Percentiles rank a stretch among this genome's conserved stretches.
phyloP scores from a whole-genome alignment of 1,140 invertebrate species.

The Acromyrmex charruanus region DNA sequence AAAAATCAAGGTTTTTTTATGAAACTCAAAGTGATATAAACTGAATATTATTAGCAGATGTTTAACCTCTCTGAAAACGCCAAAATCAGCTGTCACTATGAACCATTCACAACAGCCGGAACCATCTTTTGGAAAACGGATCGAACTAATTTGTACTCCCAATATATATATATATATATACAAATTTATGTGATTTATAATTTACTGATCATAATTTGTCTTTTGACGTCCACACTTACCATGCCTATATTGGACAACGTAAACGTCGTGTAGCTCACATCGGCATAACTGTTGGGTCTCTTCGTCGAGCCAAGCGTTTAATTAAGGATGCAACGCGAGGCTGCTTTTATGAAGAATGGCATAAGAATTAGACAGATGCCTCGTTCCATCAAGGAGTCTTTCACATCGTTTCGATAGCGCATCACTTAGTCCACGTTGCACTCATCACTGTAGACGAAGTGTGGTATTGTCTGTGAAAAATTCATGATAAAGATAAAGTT shows the following conservation, averaged over 20 bases:
- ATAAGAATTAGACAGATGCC: slow-evolving; percentile 96
- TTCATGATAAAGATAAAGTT: neutral
- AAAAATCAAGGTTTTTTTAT: no score
- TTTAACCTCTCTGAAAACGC: no score
- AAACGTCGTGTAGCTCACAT: slow-evolving; percentile 97
- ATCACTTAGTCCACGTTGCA: slow-evolving; percentile 94
- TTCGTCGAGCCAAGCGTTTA: slow-evolving; percentile 96
- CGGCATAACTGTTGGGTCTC: slow-evolving; percentile 93
- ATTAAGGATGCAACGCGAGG: slow-evolving; percentile 93
- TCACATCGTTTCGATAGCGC: slow-evolving; percentile 90
- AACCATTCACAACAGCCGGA: no score
- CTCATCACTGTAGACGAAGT: slow-evolving; percentile 95
- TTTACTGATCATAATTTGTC: neutral
- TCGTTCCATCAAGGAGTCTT: slow-evolving; percentile 88
- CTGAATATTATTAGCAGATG: no score
- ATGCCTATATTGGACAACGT: slow-evolving; percentile 98
- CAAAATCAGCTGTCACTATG: no score
- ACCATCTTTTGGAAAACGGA: no score
- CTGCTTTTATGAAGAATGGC: slow-evolving; percentile 99
- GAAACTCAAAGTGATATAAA: no score
- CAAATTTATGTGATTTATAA: neutral
- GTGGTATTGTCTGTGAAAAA: slow-evolving; percentile 91
- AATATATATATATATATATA: no score
- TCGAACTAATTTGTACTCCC: no score
- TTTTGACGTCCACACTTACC: slow-evolving; percentile 88